phyloP scores from a whole-genome alignment of 1,140 invertebrate species.

The Mizuhopecten yessoensis region DNA sequence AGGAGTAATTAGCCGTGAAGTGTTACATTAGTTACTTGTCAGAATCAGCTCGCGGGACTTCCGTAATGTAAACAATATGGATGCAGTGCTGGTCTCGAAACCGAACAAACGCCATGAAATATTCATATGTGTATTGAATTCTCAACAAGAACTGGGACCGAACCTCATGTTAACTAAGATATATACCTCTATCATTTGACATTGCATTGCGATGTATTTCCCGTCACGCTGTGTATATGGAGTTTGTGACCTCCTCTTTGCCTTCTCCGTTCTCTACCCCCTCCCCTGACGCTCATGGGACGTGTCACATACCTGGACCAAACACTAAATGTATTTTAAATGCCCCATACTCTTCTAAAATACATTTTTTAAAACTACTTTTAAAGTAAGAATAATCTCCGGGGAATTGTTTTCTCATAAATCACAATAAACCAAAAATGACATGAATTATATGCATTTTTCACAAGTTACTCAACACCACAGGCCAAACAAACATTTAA shows the following conservation, averaged over 20 bases:
- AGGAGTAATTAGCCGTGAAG: constrained; percentile 53
- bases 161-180: constrained; percentile 34
- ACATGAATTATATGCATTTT: constrained; percentile 11
- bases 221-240: not conserved
- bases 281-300: not conserved
- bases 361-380: not conserved
- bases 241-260: not conserved
- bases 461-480: not conserved
- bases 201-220: not conserved
- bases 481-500: not conserved
- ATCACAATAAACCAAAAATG: constrained; percentile 32
- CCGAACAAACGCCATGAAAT: constrained; percentile 6
- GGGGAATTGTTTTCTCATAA: constrained; percentile 1
- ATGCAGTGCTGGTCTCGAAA: not conserved
- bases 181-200: constrained; percentile 16
- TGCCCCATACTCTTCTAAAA: not conserved
- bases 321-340: constrained; percentile 36
- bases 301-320: not conserved
- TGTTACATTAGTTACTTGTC: constrained; percentile 50
- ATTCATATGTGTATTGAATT: constrained; percentile 40
- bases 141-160: not conserved
- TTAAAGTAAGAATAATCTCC: constrained; percentile 3
- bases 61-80: constrained; percentile 34
- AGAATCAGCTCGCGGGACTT: constrained; percentile 43
- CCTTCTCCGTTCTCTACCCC: not conserved